Evolutionary conservation across 1,140 invertebrate species (phyloP).

Genomic region (Bombus terrestris): DNA sequence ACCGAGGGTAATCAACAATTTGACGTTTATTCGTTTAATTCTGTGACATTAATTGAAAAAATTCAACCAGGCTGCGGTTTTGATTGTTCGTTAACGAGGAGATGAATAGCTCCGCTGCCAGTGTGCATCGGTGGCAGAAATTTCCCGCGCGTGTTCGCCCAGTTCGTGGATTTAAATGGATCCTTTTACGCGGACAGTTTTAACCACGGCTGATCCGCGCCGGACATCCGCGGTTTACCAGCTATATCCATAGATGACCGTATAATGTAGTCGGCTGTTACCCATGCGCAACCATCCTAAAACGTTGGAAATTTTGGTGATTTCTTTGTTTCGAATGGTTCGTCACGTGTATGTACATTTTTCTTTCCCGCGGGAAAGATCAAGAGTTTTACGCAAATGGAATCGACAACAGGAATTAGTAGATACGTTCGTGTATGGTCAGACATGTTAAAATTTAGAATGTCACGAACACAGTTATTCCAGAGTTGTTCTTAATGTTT

Average conservation of each 20-base stretch:
- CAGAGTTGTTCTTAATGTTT: too few species aligned
- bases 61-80: constrained; percentile 37
- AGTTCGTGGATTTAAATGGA: constrained; percentile 63
- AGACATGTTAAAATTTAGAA: too few species aligned
- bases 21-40: constrained; percentile 45
- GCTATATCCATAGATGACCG: constrained; percentile 54
- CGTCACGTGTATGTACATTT: neutral
- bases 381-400: too few species aligned
- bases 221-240: constrained; percentile 64
- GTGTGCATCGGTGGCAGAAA: constrained; percentile 38
- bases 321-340: neutral
- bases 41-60: constrained; percentile 50
- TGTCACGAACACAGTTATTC: too few species aligned
- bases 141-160: constrained; percentile 47
- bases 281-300: constrained; percentile 3
- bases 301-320: constrained; percentile 10
- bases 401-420: neutral
- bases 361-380: neutral
- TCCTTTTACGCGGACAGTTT: constrained; percentile 65
- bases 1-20: constrained; percentile 11
- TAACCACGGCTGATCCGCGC: constrained; percentile 63
- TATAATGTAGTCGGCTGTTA: constrained; percentile 58
- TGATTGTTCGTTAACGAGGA: constrained; percentile 55
- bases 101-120: constrained; percentile 19
- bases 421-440: too few species aligned